These are phyloP conservation scores for Helicoverpa zea DNA, from an alignment of 1,140 invertebrate species.

Conservation along the genomic window DNA sequence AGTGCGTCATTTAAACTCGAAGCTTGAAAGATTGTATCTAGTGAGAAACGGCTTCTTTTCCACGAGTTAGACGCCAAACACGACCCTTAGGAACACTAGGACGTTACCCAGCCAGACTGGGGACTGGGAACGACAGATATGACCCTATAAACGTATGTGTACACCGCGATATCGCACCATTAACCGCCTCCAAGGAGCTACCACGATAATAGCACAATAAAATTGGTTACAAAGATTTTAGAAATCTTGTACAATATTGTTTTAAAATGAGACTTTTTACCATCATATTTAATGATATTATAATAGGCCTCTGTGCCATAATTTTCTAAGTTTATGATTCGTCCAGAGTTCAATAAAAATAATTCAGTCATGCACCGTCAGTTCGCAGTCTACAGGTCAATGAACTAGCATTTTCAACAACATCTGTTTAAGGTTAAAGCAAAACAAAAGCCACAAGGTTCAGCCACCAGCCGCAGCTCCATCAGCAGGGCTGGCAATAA, in stretches of 20 bases:
- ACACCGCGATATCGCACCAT: neutral
- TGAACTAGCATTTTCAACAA: neutral
- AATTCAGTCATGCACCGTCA: neutral
- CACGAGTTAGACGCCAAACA: slow-evolving; percentile 9
- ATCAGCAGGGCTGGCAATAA: slow-evolving; percentile 39
- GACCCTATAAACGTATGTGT: neutral
- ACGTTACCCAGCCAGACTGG: neutral
- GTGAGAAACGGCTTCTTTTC: slow-evolving; percentile 17
- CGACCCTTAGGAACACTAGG: slow-evolving; percentile 28
- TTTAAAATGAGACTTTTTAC: too few relatives aligned
- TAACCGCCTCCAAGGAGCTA: slow-evolving; percentile 8
- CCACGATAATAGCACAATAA: neutral
- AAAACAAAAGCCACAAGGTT: slow-evolving; percentile 8
- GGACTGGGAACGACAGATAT: slow-evolving; percentile 3
- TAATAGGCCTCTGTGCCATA: too few relatives aligned
- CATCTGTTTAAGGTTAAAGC: slow-evolving; percentile 5
- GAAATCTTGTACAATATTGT: neutral
- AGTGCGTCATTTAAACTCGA: slow-evolving; percentile 13
- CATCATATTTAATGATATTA: too few relatives aligned
- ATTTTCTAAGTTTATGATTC: too few relatives aligned
- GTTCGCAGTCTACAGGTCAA: neutral
- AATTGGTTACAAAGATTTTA: neutral
- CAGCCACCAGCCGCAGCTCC: slow-evolving; percentile 7
- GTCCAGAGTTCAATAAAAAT: neutral
- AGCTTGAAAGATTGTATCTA: slow-evolving; percentile 35